Evolutionary conservation across 2,888 invertebrate species (phyloP).

Genomic region (Hirtodrosophila confusa): DNA sequence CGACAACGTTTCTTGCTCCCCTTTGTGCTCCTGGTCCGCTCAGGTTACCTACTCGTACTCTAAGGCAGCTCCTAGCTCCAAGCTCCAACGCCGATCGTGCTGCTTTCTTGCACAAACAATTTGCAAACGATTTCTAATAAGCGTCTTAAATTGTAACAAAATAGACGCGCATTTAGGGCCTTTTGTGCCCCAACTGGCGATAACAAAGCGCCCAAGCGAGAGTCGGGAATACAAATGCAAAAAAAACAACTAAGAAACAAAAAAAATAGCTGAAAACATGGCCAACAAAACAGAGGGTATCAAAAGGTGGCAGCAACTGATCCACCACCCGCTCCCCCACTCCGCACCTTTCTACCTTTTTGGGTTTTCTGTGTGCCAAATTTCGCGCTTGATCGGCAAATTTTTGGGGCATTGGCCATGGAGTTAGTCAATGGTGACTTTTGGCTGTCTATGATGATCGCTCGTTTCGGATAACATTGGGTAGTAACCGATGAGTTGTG

Average conservation of each 20-base stretch:
- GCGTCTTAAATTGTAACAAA: constrained; percentile 79
- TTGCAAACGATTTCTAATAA: constrained; percentile 81
- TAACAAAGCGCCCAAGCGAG: constrained; percentile 53
- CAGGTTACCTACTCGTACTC: constrained; percentile 9
- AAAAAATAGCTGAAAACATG: constrained; percentile 41
- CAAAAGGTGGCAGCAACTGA: constrained; percentile 57
- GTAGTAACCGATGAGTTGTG: constrained; percentile 3
- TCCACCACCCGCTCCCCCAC: constrained; percentile 25
- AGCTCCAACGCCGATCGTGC: constrained; percentile 41
- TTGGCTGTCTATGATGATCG: constrained; percentile 28
- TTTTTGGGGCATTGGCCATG: constrained; percentile 43
- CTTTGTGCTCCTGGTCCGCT: neutral
- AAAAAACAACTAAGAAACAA: constrained; percentile 16
- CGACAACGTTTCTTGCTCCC: constrained; percentile 13
- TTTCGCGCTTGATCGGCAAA: constrained; percentile 66
- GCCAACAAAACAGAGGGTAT: constrained; percentile 52
- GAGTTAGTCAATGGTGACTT: constrained; percentile 33
- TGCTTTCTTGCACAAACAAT: constrained; percentile 74
- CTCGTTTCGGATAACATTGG: neutral
- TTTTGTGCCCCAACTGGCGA: constrained; percentile 59
- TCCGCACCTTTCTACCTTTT: constrained; percentile 26
- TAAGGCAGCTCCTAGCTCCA: constrained; percentile 4
- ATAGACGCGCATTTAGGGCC: constrained; percentile 76
- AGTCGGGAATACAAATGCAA: constrained; percentile 15
- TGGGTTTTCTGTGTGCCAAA: constrained; percentile 59